phyloP scores from a whole-genome alignment of 2,797 vertebrate genomes.

The Lithobates pipiens region DNA sequence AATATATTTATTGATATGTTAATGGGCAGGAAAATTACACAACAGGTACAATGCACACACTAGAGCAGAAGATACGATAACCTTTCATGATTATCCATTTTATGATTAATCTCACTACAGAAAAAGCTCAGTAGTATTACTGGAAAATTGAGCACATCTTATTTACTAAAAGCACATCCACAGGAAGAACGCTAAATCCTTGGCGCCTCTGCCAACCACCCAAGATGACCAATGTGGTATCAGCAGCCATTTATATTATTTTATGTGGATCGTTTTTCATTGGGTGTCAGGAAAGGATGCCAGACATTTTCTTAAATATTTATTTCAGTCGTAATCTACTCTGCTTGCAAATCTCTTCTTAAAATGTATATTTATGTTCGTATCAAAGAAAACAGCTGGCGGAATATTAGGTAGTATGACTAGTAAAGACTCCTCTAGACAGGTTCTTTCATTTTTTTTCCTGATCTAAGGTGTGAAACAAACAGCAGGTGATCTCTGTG shows the following conservation, averaged over 20 bases:
- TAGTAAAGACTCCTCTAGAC: too few species aligned
- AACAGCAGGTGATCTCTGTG: background rate
- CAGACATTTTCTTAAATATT: conserved; percentile 6
- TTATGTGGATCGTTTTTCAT: background rate
- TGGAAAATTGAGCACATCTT: background rate
- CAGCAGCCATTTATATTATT: background rate
- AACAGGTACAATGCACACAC: background rate
- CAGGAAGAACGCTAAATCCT: background rate
- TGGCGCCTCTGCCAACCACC: background rate
- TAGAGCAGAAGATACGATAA: background rate
- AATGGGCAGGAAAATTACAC: background rate
- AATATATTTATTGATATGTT: background rate
- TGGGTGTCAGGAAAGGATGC: background rate
- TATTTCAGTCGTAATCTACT: background rate
- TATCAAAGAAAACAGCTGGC: background rate
- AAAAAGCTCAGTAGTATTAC: background rate
- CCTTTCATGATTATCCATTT: background rate
- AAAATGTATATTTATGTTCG: background rate
- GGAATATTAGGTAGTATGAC: background rate
- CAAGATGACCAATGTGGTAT: background rate
- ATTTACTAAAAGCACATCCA: background rate
- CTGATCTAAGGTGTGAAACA: background rate
- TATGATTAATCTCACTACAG: background rate
- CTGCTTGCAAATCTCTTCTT: background rate
- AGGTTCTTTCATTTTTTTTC: too few species aligned